Conservation (phyloP, 2,113 vertebrate species). For the Petroica traversi region DNA sequence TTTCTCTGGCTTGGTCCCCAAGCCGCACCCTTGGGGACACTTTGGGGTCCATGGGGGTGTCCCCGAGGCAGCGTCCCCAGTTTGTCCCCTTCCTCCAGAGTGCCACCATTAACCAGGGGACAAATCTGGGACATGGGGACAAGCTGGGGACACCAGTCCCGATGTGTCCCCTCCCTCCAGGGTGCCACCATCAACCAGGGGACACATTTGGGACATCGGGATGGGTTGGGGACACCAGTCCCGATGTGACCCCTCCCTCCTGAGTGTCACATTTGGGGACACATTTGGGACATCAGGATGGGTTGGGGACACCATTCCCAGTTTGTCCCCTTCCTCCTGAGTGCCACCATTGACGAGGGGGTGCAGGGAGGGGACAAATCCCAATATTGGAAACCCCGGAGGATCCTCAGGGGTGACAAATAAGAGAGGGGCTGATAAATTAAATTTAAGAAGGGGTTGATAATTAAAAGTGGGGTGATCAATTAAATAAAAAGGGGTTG, state of each 20-base stretch:
- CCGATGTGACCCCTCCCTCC: background rate
- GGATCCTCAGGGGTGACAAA: background rate
- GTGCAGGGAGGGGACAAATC: background rate
- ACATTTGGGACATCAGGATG: background rate
- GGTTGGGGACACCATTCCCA: background rate
- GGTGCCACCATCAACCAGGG: fast-evolving
- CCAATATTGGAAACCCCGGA: fast-evolving
- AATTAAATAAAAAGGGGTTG: no score
- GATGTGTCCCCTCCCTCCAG: no score
- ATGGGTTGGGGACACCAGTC: background rate
- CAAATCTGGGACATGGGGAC: background rate
- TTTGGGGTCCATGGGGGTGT: background rate
- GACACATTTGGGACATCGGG: background rate
- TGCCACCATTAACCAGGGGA: background rate
- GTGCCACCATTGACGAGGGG: fast-evolving
- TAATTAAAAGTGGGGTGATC: no score
- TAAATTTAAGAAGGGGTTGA: background rate
- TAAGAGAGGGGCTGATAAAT: no score
- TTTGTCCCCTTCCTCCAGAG: background rate
- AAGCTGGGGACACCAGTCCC: no score
- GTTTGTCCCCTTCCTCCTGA: background rate
- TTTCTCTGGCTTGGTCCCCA: no score
- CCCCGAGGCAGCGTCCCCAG: background rate
- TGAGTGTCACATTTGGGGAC: background rate
- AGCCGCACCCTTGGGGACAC: background rate